Evolutionary conservation across 1,140 invertebrate species (phyloP).

Genomic region (Solen grandis): DNA sequence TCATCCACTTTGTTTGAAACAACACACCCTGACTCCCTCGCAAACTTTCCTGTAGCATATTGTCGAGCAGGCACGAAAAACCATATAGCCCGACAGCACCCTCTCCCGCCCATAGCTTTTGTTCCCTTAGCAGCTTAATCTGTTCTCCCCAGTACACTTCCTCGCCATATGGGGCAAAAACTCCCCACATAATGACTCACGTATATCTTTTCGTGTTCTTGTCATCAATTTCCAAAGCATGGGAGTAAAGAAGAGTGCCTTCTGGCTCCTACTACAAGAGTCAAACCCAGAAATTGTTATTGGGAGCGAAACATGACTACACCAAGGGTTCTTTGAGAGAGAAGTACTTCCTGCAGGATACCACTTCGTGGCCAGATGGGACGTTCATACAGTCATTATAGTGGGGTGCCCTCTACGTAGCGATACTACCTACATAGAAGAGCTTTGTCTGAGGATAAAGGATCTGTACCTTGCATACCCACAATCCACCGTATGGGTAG

Average conservation of each 20-base stretch:
- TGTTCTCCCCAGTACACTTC: not conserved
- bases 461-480: not conserved
- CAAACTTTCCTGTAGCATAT: no score
- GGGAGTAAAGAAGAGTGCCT: not conserved
- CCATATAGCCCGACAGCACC: no score
- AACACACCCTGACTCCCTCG: no score
- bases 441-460: not conserved
- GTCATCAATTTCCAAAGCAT: conserved; percentile 16
- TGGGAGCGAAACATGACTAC: conserved; percentile 19
- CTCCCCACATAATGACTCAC: not conserved
- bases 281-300: conserved; percentile 9
- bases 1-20: no score
- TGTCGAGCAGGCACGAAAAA: no score
- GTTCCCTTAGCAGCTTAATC: not conserved
- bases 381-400: not conserved
- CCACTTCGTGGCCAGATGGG: not conserved
- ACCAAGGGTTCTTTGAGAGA: conserved; percentile 4
- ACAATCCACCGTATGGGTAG: conserved; percentile 7
- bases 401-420: conserved; percentile 12
- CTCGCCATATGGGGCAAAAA: no score
- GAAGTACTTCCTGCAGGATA: not conserved
- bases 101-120: no score
- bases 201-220: conserved; percentile 3
- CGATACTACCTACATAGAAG: not conserved
- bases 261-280: conserved; percentile 2